Base-by-base conservation (phyloP, 2,888 invertebrate species). In the Melieria omissa region DNA sequence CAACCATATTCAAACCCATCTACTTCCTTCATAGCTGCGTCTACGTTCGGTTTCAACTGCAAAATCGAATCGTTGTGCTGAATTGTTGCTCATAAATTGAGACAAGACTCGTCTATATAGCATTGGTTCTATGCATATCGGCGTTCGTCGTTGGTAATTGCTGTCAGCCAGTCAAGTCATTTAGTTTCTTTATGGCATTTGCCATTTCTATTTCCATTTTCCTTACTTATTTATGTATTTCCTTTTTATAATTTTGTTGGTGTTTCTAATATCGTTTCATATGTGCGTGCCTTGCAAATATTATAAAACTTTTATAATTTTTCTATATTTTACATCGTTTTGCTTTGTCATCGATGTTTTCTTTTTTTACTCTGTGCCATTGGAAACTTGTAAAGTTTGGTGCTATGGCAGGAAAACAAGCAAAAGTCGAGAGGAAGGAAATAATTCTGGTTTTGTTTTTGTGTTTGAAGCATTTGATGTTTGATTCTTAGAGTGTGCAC, bases 281-380 rank as follows among this genome's bases (percentile, higher is more conserved):
- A 10, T 10, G 9, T 42, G 52, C 44, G 12, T 9, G 46, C 45
- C 42, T 9, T 54, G 61, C 44, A 45, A 14, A 45, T 62, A 69
- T 69, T 55, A 69, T 45, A 63, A 57, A 69, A 69, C 54, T 69
- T 69, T 69, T 69, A 63, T 55, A 57, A 63, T 69, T 69, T 62
- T 54, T 55, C 49, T 44, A 60, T 67, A 60, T 60, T 60, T 52
- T 67, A 60, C 60, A 67, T 52, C 67, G 67, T 16, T 67, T 61
- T 60, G 29, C 29, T 29, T 29, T 29, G 29, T 29, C 29, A 29
- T 29, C 29, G 29, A 29, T 29, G 29, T 29, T 29, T 29, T 29
- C 29, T 29, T 29, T 29, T 29, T 29, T 29, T 29, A 29, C 1
- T 3, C 29, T 29, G 2, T 29, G 29, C 29, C 29, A 29, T 29